Evolutionary conservation across 2,113 vertebrate genomes (phyloP), one percentile per base, ranked within the genome.

Genomic region (Butorides virescens): DNA sequence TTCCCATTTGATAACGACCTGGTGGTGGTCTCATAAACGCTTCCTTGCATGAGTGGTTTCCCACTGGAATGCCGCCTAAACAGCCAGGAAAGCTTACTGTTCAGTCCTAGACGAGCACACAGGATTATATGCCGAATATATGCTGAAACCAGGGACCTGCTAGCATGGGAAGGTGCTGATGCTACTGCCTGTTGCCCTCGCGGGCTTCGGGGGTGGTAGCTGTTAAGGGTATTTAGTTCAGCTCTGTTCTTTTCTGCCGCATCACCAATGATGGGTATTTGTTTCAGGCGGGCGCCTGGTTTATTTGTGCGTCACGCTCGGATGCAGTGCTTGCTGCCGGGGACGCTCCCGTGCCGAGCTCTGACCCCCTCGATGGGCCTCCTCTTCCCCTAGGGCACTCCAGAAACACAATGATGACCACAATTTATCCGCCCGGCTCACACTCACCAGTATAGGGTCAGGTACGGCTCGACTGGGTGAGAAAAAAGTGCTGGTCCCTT

Each of bases 401-500:
- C 70, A 65, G 70, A 52, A 76, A 47, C 63, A 36, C 0, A 1
- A 5, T 1, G 39, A 56, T 8, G 70, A 23, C n/a, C n/a, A 7
- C 20, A 10, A 8, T 47, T 27, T 32, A 67, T 15, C 59, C 12
- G 0, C 19, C 65, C 2, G 1, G n/a, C 32, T 34, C 66, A 2
- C 5, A 1, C 26, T 25, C 50, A 17, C 50, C 6, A 11, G 22
- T 18, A 21, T 2, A 15, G 22, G 26, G 7, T 9, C 56, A 32
- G 56, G 36, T 42, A 9, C 0, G 2, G 32, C 6, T 49, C 2
- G 0, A 16, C 30, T 3, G 9, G 30, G 63, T 25, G 49, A 25
- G 50, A 23, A 70, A 26, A 18, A 34, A 13, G 8, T 1, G 12
- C 68, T 4, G 22, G 21, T 5, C 39, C 73, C 49, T 30, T 37